Conservation (phyloP, 2,797 vertebrate genomes). For the Sebastes vulpes region DNA sequence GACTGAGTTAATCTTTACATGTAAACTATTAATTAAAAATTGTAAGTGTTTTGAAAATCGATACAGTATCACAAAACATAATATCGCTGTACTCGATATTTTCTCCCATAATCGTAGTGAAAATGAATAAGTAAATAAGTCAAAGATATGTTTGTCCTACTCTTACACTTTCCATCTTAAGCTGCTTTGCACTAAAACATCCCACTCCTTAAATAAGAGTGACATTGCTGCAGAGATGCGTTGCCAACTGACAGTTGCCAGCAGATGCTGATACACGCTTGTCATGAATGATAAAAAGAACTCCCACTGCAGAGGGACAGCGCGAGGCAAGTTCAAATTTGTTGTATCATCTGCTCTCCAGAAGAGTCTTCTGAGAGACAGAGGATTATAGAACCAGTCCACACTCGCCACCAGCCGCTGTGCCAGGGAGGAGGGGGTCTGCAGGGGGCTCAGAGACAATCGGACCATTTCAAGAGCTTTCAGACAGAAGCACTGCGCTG, state of each 20-base stretch:
- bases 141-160: not conserved
- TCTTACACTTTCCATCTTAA: not conserved
- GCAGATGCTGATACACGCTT: constrained; percentile 18
- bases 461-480: constrained; percentile 12
- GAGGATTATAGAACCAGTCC: constrained; percentile 48
- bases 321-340: constrained; percentile 17
- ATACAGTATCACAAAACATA: not conserved
- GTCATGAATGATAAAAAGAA: constrained; percentile 39
- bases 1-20: no score
- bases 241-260: not conserved
- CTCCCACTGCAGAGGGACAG: constrained; percentile 21
- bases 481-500: constrained; percentile 19
- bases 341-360: constrained; percentile 44
- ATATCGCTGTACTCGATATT: not conserved
- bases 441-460: not conserved
- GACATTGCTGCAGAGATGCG: constrained; percentile 13
- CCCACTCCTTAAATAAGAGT: constrained; percentile 12
- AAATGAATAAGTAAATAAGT: not conserved
- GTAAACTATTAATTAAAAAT: not conserved
- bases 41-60: not conserved
- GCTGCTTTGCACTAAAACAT: constrained; percentile 1
- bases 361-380: constrained; percentile 36
- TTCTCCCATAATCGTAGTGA: not conserved
- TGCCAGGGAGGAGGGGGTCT: not conserved
- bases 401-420: constrained; percentile 3